Percentiles rank a stretch among this genome's conserved stretches.
phyloP scores from a whole-genome alignment of 2,113 vertebrate species.

The Perca schrenkii region DNA sequence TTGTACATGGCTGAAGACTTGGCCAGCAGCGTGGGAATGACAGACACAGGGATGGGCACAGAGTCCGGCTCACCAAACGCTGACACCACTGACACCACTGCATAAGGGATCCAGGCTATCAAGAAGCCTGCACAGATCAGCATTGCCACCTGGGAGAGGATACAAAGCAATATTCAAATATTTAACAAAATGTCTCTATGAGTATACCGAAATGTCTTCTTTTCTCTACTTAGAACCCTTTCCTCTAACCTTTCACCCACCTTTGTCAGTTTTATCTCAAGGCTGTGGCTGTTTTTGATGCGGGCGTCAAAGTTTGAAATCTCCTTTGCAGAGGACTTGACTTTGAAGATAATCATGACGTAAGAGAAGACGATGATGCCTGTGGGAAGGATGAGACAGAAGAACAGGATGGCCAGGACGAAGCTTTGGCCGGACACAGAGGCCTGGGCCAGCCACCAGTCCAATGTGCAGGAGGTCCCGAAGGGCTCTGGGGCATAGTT shows the following conservation, averaged over 20 bases:
- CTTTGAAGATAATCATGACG: slow-evolving; percentile 93
- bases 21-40: slow-evolving; percentile 92
- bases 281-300: slow-evolving; percentile 88
- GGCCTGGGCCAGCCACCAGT: slow-evolving; percentile 96
- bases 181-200: background rate
- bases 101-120: slow-evolving; percentile 96
- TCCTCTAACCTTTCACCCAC: slow-evolving; percentile 71
- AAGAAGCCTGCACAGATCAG: slow-evolving; percentile 97
- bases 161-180: slow-evolving; percentile 37
- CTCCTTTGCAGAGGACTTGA: slow-evolving; percentile 93
- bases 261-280: slow-evolving; percentile 97
- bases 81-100: slow-evolving; percentile 93
- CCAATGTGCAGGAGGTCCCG: slow-evolving; percentile 95
- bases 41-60: slow-evolving; percentile 90
- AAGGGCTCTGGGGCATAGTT: slow-evolving; percentile 94
- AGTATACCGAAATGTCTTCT: slow-evolving; percentile 1
- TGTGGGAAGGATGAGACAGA: slow-evolving; percentile 94
- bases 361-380: slow-evolving; percentile 93
- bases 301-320: slow-evolving; percentile 91
- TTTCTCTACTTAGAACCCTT: background rate
- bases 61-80: slow-evolving; percentile 91
- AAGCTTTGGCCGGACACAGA: slow-evolving; percentile 91
- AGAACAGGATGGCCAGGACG: slow-evolving; percentile 92
- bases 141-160: slow-evolving; percentile 91
- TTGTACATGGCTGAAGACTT: slow-evolving; percentile 98